Evolutionary conservation across 2,888 invertebrate genomes (phyloP).

Genomic region (Apotomis betuletana): DNA sequence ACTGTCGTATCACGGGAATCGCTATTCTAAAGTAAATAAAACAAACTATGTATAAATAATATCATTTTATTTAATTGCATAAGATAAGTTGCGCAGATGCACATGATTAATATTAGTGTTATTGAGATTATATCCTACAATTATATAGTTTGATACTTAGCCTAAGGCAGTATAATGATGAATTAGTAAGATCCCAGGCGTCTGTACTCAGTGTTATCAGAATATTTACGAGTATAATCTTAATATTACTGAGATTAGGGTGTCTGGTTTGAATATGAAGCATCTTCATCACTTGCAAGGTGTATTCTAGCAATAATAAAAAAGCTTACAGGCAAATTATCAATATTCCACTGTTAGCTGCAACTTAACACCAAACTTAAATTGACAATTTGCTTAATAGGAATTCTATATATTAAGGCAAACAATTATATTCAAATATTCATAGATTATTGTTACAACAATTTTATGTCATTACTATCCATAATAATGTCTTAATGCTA

Average conservation of each 20-base stretch:
- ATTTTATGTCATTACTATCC: conserved; percentile 21
- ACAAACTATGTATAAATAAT: conserved; percentile 27
- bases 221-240: neutral
- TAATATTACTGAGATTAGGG: neutral
- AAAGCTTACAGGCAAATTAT: conserved; percentile 28
- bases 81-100: conserved; percentile 27
- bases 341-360: conserved; percentile 16
- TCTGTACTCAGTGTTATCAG: neutral
- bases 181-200: conserved; percentile 12
- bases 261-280: conserved; percentile 4
- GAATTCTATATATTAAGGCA: conserved; percentile 27
- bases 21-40: conserved; percentile 8
- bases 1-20: too few species aligned
- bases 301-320: conserved; percentile 21
- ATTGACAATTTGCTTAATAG: conserved; percentile 4
- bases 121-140: conserved; percentile 35
- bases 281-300: neutral
- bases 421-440: conserved; percentile 24
- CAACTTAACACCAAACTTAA: conserved; percentile 13
- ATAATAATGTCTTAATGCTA: conserved; percentile 26
- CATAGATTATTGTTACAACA: conserved; percentile 21
- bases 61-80: conserved; percentile 33
- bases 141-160: conserved; percentile 32
- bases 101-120: conserved; percentile 33
- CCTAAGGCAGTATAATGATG: conserved; percentile 36